Percentiles rank a stretch among this genome's conserved stretches.
Evolutionary conservation across 37 sponge, comb jelly and placozoan species (phyloP).

Genomic region (Ianthella basta): DNA sequence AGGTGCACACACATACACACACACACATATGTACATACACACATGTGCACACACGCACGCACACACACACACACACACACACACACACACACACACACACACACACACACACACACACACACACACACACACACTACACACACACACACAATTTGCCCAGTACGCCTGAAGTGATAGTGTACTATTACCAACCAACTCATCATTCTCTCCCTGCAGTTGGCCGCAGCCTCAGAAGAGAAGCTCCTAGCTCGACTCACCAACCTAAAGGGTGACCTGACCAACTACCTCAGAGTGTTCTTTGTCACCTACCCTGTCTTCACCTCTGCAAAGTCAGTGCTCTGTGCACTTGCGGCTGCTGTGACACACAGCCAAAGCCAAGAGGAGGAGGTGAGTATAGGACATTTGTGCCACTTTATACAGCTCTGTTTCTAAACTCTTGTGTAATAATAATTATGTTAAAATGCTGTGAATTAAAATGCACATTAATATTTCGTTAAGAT

Average conservation of each 20-base stretch:
- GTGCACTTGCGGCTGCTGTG: constrained; percentile 42
- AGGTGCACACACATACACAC: constrained; percentile 11
- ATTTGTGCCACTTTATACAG: too few relatives aligned
- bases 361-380: background rate
- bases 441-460: too few relatives aligned
- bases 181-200: background rate
- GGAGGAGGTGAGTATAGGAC: constrained; percentile 9
- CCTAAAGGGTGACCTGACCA: constrained; percentile 46
- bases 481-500: too few relatives aligned
- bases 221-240: constrained; percentile 87
- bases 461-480: too few relatives aligned
- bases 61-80: constrained; percentile 32
- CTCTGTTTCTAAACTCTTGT: too few relatives aligned
- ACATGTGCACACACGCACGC: background rate
- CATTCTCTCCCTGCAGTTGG: constrained; percentile 53
- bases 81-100: constrained; percentile 24
- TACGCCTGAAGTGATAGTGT: background rate
- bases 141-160: background rate
- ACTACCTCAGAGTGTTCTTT: constrained; percentile 72
- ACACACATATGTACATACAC: constrained; percentile 28
- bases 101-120: constrained; percentile 5
- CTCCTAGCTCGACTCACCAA: constrained; percentile 74
- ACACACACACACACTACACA: constrained; percentile 23
- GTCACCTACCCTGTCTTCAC: constrained; percentile 74
- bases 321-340: constrained; percentile 62